Evolutionary conservation across 2,113 vertebrate species (phyloP).

Genomic region (Gnathonemus longibarbis): DNA sequence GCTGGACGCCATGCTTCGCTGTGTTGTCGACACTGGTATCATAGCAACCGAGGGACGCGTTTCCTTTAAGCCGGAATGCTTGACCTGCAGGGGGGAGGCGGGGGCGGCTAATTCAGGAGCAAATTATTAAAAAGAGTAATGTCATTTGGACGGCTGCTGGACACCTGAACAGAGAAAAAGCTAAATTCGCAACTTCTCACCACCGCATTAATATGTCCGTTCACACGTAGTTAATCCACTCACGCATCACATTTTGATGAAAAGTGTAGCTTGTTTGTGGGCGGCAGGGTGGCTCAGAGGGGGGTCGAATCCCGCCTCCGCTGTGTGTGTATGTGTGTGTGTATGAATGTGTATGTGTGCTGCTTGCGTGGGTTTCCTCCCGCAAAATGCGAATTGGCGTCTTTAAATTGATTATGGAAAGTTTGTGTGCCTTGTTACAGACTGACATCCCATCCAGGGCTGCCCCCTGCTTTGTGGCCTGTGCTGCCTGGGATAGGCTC

Average conservation of each 20-base stretch:
- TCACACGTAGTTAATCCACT: neutral
- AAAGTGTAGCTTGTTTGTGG: neutral
- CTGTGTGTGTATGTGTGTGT: neutral
- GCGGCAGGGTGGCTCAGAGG: neutral
- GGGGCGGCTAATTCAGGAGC: neutral
- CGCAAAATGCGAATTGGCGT: neutral
- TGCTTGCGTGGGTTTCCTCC: neutral
- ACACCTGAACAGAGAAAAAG: neutral
- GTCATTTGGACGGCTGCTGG: neutral
- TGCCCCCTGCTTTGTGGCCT: neutral
- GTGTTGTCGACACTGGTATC: slow-evolving; percentile 44
- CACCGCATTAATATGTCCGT: neutral
- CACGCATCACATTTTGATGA: neutral
- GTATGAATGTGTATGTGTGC: neutral
- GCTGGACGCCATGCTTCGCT: slow-evolving; percentile 47
- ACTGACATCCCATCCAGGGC: neutral
- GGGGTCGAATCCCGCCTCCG: neutral
- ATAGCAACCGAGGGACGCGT: slow-evolving; percentile 38
- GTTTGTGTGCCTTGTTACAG: neutral
- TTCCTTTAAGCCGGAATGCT: slow-evolving; percentile 4
- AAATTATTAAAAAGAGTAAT: neutral
- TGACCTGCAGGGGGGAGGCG: neutral
- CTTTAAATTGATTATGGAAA: neutral
- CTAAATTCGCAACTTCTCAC: neutral
- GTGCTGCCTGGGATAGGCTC: neutral